These are phyloP conservation scores for Ostrea edulis DNA, from an alignment of 1,140 invertebrate genomes.

Conservation along the genomic window DNA sequence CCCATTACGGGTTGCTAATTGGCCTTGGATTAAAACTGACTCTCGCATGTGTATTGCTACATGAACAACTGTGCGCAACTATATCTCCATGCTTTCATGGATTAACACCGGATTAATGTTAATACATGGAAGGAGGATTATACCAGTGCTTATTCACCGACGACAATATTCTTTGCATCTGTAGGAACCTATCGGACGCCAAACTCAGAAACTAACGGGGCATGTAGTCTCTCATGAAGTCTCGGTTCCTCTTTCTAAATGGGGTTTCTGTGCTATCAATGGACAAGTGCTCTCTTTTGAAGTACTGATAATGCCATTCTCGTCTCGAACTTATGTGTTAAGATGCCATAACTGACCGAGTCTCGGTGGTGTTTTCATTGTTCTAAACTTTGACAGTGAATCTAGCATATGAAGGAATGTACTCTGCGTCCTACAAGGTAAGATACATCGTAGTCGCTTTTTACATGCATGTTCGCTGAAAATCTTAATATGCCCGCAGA, in stretches of 20 bases:
- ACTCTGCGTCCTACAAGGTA: neutral
- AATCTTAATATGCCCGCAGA: too few species aligned
- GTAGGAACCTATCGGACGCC: neutral
- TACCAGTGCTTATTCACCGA: neutral
- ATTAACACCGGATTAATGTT: conserved; percentile 1
- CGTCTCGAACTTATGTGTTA: neutral
- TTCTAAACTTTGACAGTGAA: neutral
- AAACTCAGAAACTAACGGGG: neutral
- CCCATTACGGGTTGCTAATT: conserved; percentile 23
- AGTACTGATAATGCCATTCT: neutral
- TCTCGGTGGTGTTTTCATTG: neutral
- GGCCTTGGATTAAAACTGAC: conserved; percentile 16
- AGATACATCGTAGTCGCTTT: neutral
- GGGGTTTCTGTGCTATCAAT: neutral
- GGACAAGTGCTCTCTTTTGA: neutral
- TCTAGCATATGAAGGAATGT: neutral
- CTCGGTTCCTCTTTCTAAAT: neutral
- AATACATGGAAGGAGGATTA: neutral
- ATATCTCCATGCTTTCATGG: neutral
- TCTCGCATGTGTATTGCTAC: neutral
- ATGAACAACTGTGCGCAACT: neutral
- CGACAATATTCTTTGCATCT: neutral
- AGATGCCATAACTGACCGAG: neutral
- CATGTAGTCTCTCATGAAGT: neutral
- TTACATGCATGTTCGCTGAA: too few species aligned